phyloP scores from a whole-genome alignment of 2,888 invertebrate genomes.

The Polydrusus tereticollis region DNA sequence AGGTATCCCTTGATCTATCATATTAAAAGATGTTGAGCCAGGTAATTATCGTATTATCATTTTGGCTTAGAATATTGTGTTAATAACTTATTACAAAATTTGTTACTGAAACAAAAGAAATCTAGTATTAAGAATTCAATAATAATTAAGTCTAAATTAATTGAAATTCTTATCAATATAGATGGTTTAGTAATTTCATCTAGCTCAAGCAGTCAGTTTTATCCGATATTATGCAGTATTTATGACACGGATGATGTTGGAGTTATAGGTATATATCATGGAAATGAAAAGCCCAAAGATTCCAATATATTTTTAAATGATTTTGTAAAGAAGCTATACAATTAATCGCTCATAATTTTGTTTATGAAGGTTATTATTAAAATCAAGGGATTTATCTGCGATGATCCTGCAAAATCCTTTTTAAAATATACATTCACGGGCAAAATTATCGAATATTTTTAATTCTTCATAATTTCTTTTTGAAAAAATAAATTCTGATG shows the following conservation, averaged over 20 bases:
- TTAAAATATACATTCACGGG: too few relatives aligned
- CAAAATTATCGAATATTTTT: too few relatives aligned
- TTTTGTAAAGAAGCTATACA: slow-evolving; percentile 8
- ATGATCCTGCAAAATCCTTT: not conserved
- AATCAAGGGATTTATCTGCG: not conserved
- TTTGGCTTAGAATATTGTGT: slow-evolving; percentile 14
- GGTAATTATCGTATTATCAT: too few relatives aligned
- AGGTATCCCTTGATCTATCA: slow-evolving; percentile 26
- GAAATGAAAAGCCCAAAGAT: slow-evolving; percentile 21
- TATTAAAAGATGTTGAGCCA: slow-evolving; percentile 16
- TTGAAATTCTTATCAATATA: slow-evolving; percentile 34
- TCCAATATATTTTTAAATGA: slow-evolving; percentile 4
- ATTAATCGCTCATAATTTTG: not conserved
- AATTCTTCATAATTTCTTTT: too few relatives aligned
- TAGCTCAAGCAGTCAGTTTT: too few relatives aligned
- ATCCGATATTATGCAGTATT: slow-evolving; percentile 25
- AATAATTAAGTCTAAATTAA: too few relatives aligned
- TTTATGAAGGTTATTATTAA: not conserved
- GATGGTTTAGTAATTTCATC: slow-evolving; percentile 49
- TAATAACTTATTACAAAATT: not conserved
- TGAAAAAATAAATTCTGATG: too few relatives aligned
- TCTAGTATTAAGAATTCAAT: too few relatives aligned
- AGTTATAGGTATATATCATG: slow-evolving; percentile 14
- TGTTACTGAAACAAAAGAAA: too few relatives aligned
- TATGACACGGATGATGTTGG: not conserved